These are phyloP conservation scores for Xanthorhoe spadicearia DNA, from an alignment of 2,888 invertebrate species.

Conservation along the genomic window DNA sequence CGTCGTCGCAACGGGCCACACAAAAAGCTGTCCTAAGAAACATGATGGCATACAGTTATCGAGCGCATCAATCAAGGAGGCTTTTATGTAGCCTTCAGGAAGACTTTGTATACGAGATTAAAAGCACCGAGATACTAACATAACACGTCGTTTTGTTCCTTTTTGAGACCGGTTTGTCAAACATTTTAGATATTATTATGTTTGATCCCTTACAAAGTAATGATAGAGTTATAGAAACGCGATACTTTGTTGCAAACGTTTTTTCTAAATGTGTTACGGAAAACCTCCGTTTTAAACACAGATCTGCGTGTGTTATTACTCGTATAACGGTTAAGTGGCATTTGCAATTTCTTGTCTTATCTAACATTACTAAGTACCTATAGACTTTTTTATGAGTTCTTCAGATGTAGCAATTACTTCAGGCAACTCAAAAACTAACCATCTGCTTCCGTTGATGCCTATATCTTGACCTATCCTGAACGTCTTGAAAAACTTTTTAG, in stretches of 20 bases:
- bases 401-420: constrained; percentile 15
- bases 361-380: constrained; percentile 6
- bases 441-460: not conserved
- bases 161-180: not conserved
- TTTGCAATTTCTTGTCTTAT: constrained; percentile 20
- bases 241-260: not conserved
- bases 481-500: no score
- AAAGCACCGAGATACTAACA: constrained; percentile 15
- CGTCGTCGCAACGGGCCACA: constrained; percentile 21
- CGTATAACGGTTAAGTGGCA: constrained; percentile 12
- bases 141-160: not conserved
- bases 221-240: not conserved
- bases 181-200: not conserved
- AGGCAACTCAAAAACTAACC: not conserved
- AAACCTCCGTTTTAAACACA: constrained; percentile 6
- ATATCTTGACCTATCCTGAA: not conserved
- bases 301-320: constrained; percentile 9
- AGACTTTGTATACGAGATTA: constrained; percentile 14
- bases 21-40: constrained; percentile 37
- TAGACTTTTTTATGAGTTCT: not conserved
- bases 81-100: constrained; percentile 33
- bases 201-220: not conserved
- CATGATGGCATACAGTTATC: constrained; percentile 35
- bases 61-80: constrained; percentile 32
- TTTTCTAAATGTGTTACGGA: not conserved